These are phyloP conservation scores for Drosophila yakuba DNA, from an alignment of 1,140 invertebrate genomes.

Conservation along the genomic window DNA sequence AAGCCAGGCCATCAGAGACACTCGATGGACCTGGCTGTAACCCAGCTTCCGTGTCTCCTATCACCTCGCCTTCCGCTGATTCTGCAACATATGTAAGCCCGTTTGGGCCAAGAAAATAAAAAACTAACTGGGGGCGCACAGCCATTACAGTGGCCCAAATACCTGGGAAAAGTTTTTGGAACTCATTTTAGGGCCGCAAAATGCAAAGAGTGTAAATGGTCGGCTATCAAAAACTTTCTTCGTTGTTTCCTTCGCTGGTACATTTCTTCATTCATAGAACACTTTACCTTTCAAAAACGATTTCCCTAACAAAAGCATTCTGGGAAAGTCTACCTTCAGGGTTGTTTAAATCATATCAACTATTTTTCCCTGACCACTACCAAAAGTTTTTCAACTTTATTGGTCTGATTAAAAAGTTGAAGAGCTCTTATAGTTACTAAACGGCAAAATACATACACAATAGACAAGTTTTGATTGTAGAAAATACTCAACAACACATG, in stretches of 20 bases:
- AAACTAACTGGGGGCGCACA: neutral
- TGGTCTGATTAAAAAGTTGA: neutral
- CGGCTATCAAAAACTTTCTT: neutral
- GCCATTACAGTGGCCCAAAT: neutral
- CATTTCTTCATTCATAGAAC: neutral
- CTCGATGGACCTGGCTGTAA: constrained; percentile 16
- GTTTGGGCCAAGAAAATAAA: neutral
- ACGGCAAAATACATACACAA: neutral
- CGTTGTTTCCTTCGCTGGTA: neutral
- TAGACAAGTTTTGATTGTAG: constrained; percentile 1
- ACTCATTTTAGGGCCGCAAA: neutral
- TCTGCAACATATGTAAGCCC: constrained; percentile 43
- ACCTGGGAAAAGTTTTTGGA: constrained; percentile 7
- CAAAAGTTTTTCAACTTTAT: neutral
- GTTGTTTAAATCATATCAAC: neutral
- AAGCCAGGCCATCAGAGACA: constrained; percentile 26
- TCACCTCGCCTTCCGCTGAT: constrained; percentile 23
- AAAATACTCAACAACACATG: constrained; percentile 42
- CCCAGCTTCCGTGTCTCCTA: constrained; percentile 34
- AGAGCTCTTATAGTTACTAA: neutral
- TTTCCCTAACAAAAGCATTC: neutral
- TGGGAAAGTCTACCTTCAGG: too few relatives aligned
- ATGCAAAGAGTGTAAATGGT: neutral
- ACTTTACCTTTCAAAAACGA: neutral
- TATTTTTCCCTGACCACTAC: neutral